Evolutionary conservation across 1,140 invertebrate genomes (phyloP).

Genomic region (Ostrea denselamellosa): DNA sequence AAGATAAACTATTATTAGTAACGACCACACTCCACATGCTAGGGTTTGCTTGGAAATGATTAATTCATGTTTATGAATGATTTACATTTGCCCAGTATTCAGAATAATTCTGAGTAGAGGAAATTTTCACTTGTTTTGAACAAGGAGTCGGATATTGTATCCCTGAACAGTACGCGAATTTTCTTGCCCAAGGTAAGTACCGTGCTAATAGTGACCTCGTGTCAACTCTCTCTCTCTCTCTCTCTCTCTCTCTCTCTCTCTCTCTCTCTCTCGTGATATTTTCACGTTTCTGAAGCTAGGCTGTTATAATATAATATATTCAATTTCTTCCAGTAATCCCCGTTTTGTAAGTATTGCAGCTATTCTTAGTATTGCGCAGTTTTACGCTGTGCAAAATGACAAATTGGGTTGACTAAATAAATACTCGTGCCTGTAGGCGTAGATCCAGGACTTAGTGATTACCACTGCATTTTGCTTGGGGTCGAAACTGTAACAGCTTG

Average conservation of each 20-base stretch:
- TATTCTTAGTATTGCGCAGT: no score
- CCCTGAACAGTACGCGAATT: not conserved
- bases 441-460: no score
- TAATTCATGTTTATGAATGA: not conserved
- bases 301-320: not conserved
- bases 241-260: not conserved
- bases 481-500: no score
- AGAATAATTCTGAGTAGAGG: not conserved
- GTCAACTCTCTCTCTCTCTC: not conserved
- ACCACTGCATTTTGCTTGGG: no score
- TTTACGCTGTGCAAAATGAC: no score
- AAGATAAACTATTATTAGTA: conserved; percentile 11
- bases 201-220: not conserved
- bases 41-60: not conserved
- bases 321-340: no score
- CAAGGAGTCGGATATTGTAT: not conserved
- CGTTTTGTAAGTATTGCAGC: no score
- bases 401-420: no score
- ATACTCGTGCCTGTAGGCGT: no score
- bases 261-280: not conserved
- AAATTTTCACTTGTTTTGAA: not conserved
- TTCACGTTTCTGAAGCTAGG: not conserved
- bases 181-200: not conserved
- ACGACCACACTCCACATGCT: not conserved
- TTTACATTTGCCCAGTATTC: not conserved